A percentile compares a stretch with the other conserved stretches of the same genome.
phyloP scores from a whole-genome alignment of 2,888 invertebrate genomes.

The Cheilosia vernalis region DNA sequence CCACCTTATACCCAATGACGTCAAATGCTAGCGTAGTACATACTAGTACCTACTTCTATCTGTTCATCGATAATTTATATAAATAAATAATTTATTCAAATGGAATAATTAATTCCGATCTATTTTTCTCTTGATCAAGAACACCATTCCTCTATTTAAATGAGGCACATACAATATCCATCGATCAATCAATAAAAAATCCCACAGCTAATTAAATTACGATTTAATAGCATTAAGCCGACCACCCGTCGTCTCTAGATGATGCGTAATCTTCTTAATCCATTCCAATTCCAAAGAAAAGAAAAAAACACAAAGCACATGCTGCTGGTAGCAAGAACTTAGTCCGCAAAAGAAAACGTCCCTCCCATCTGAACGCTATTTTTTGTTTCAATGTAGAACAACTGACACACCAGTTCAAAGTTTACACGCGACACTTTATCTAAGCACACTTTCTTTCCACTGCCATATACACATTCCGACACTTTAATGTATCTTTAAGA shows the following conservation, averaged over 20 bases:
- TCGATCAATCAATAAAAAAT: slow-evolving; percentile 35
- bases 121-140: background rate
- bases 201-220: slow-evolving; percentile 32
- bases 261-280: slow-evolving; percentile 28
- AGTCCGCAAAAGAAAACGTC: background rate
- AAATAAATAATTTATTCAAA: slow-evolving; percentile 33
- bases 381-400: slow-evolving; percentile 7
- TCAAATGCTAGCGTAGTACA: background rate
- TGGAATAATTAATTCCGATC: slow-evolving; percentile 10
- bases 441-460: slow-evolving; percentile 6
- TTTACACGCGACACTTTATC: slow-evolving; percentile 46
- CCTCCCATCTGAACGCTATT: background rate
- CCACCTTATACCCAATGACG: background rate
- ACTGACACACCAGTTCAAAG: slow-evolving; percentile 37
- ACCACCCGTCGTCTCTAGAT: background rate
- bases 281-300: slow-evolving; percentile 12
- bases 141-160: background rate
- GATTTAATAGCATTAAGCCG: slow-evolving; percentile 7
- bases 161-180: slow-evolving; percentile 2
- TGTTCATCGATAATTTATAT: slow-evolving; percentile 15
- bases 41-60: background rate
- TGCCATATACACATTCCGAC: slow-evolving; percentile 11
- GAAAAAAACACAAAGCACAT: background rate
- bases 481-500: slow-evolving; percentile 19
- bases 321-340: background rate